A percentile compares a stretch with the other conserved stretches of the same genome.
Conservation (phyloP, 2,888 invertebrate genomes). For the Margaritifera margaritifera region DNA sequence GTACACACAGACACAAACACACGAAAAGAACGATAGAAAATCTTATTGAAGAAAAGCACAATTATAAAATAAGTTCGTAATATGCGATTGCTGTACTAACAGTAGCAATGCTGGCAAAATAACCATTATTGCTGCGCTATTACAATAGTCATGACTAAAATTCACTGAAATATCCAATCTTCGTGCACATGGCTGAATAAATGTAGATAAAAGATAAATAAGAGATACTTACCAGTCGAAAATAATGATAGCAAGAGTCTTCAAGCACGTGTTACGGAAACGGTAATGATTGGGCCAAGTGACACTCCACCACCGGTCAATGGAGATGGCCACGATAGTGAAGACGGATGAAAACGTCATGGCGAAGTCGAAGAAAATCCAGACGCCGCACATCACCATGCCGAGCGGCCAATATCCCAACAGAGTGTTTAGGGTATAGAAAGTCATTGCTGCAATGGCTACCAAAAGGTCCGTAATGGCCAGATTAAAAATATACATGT, state of each 20-base stretch:
- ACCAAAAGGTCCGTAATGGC: constrained; percentile 64
- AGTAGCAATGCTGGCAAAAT: too few relatives aligned
- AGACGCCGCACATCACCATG: constrained; percentile 61
- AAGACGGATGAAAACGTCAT: constrained; percentile 70
- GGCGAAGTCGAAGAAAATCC: constrained; percentile 70
- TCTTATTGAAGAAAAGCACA: too few relatives aligned
- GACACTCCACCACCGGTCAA: constrained; percentile 60
- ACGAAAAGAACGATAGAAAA: too few relatives aligned
- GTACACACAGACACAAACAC: too few relatives aligned
- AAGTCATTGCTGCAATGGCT: constrained; percentile 64
- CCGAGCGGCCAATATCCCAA: constrained; percentile 69
- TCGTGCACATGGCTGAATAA: neutral
- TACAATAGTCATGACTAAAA: too few relatives aligned
- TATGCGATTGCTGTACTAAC: too few relatives aligned
- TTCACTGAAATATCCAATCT: neutral
- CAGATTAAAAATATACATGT: constrained; percentile 49
- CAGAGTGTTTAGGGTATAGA: constrained; percentile 63
- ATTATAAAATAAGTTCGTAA: too few relatives aligned
- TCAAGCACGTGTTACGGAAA: constrained; percentile 41
- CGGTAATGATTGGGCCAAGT: constrained; percentile 53
- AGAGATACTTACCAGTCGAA: constrained; percentile 45
- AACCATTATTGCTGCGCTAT: too few relatives aligned
- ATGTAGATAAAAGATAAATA: neutral
- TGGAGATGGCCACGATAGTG: constrained; percentile 65
- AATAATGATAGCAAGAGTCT: constrained; percentile 29